Percentiles rank a stretch among this genome's conserved stretches.
These are phyloP conservation scores for Sycophaga agraensis DNA, from an alignment of 1,140 invertebrate genomes.

Conservation along the genomic window DNA sequence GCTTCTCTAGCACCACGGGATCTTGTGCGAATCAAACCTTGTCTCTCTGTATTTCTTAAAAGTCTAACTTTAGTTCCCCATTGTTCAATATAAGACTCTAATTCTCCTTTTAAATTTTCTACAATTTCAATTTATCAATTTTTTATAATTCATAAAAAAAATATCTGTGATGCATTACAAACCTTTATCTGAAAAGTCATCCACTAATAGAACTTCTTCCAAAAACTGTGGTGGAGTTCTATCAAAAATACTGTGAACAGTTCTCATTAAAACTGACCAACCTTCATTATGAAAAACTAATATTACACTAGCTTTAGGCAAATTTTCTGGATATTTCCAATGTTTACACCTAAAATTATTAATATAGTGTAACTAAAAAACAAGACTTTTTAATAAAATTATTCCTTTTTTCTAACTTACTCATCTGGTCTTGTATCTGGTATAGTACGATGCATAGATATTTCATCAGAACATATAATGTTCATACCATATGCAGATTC, in stretches of 20 bases:
- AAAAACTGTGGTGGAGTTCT: slow-evolving; percentile 86
- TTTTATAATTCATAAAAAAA: not conserved
- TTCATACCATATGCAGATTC: slow-evolving; percentile 95
- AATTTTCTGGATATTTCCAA: slow-evolving; percentile 90
- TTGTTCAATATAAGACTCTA: slow-evolving; percentile 87
- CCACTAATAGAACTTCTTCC: slow-evolving; percentile 95
- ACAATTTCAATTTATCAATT: slow-evolving; percentile 32
- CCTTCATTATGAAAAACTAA: slow-evolving; percentile 99
- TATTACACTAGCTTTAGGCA: slow-evolving; percentile 92
- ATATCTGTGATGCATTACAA: slow-evolving; percentile 21
- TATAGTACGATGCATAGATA: slow-evolving; percentile 75
- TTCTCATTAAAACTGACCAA: slow-evolving; percentile 90
- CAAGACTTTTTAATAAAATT: not conserved
- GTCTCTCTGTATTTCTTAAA: slow-evolving; percentile 81
- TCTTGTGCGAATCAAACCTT: slow-evolving; percentile 89
- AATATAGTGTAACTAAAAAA: not conserved
- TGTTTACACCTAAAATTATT: slow-evolving; percentile 76
- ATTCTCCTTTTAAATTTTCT: slow-evolving; percentile 84
- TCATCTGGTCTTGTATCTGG: slow-evolving; percentile 85
- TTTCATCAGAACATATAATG: slow-evolving; percentile 94
- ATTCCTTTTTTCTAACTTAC: slow-evolving; percentile 51
- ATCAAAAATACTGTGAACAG: slow-evolving; percentile 95
- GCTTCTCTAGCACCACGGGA: slow-evolving; percentile 92
- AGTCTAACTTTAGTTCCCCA: slow-evolving; percentile 88
- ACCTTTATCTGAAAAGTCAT: slow-evolving; percentile 97